Evolutionary conservation across 2,888 invertebrate species (phyloP), one percentile per base, ranked within the genome.

Genomic region (Leistus spinibarbis): DNA sequence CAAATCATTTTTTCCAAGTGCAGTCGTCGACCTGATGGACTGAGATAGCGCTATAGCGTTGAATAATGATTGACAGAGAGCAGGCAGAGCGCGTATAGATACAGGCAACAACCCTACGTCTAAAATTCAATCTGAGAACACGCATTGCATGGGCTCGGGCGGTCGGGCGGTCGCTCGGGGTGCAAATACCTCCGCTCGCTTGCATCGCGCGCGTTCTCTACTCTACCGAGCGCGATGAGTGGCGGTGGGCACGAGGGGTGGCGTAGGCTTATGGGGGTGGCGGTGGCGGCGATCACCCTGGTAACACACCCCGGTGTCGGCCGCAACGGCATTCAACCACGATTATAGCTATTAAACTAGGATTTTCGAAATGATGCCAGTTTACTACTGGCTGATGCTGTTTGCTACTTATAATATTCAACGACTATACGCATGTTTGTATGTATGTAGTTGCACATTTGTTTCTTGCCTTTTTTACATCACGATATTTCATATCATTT

Each of bases 271-370:
- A 7, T 27, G 56, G 78, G 80, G 79, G 77, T 77, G 79, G 79
- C 79, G 79, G 78, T 78, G 80, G 81, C 67, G 40, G 82, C 81
- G 82, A 81, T 83, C 83, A 83, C 83, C 83, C 81, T 82, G 82
- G 83, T 81, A 83, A 83, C 83, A 82, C 80, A 62, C 73, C 72
- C 65, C 56, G 19, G 66, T 80, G 79, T 79, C 81, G 80, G 82
- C 82, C 82, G 81, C 81, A 80, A 79, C 81, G 81, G 81, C 80
- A 81, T 83, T 83, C 82, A 83, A 81, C 82, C 82, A 81, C 82
- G 83, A 83, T 83, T 83, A 83, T 83, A 82, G 82, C 83, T 83
- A 83, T 83, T 83, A 83, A 83, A 83, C 80, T 81, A 80, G 82
- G 82, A 83, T 83, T 83, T 82, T 83, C 19, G 60, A 60, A 60